Base-by-base conservation (phyloP, 2,113 vertebrate species). In the Crocuta crocuta region DNA sequence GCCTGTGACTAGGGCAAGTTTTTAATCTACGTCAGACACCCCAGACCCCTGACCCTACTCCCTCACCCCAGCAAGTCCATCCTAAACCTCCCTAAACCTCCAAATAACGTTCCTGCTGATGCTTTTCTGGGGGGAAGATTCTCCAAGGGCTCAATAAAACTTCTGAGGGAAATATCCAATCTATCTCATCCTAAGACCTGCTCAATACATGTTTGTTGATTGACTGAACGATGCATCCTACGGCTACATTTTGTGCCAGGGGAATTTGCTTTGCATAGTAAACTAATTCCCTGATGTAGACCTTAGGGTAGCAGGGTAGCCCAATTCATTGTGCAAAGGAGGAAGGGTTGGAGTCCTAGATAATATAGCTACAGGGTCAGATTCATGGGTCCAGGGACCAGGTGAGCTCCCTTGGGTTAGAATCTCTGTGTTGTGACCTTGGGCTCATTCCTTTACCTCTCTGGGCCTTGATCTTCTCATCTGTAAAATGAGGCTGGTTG, bases 371-470 rank as follows among this genome's bases (percentile, higher is more conserved):
- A 86, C 39, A 26, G 78, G 90, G 31, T 68, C 35, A 88, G 74
- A 85, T n/a, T 65, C 55, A 31, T 13, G 16, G 35, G 43, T 86
- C 65, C n/a, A 76, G 50, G n/a, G 24, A 53, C 63, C 82, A 85
- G 50, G 28, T 5, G 71, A 89, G 35, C 63, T 78, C 13, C 53
- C 53, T 80, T 24, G 31, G 78, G 61, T 89, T 53, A 53, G 71
- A 26, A 45, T 90, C 58, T 80, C 55, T 0, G 1, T 63, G 61
- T n/a, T 66, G 80, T 95, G 96, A 96, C 90, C 92, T 95, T 96
- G 92, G 74, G n/a, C 0, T 0, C 33, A 33, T 39, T 85, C 70
- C 65, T 94, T 71, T 35, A 70, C 31, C 24, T 71, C 53, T 63
- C n/a, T 28, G 17, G 80, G 74, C 68, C 45, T 50, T 68, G 73